These are phyloP conservation scores for Bombus waltoni DNA, from an alignment of 1,140 invertebrate species.

Conservation along the genomic window DNA sequence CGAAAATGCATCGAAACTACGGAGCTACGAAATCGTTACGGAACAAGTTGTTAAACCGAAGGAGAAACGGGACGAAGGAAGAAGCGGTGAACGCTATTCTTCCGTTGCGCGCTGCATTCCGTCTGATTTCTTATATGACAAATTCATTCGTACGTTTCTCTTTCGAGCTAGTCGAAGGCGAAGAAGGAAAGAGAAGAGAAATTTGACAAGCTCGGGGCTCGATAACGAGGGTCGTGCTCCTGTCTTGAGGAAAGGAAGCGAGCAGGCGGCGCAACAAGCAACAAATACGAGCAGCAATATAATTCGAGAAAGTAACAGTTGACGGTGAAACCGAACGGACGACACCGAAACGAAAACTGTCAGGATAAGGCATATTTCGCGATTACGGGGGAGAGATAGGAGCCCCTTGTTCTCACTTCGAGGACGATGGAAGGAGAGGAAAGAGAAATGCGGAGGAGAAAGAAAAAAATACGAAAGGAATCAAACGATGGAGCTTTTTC, in stretches of 20 bases:
- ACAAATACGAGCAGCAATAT: neutral
- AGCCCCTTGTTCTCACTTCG: constrained; percentile 28
- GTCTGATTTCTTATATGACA: constrained; percentile 59
- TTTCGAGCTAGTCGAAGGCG: constrained; percentile 27
- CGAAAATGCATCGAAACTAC: constrained; percentile 17
- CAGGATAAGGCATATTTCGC: neutral
- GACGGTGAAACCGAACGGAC: neutral
- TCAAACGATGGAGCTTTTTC: constrained; percentile 57
- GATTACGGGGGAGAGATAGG: neutral
- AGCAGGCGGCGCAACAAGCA: neutral
- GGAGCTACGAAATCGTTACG: neutral
- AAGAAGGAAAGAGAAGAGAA: constrained; percentile 4
- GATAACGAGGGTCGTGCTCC: constrained; percentile 8
- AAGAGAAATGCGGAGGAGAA: constrained; percentile 4
- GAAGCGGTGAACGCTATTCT: constrained; percentile 30
- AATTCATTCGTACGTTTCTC: constrained; percentile 54
- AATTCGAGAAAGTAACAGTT: neutral
- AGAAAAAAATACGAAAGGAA: constrained; percentile 12
- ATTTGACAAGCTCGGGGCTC: neutral
- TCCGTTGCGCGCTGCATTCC: constrained; percentile 37
- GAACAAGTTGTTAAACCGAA: neutral
- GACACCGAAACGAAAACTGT: neutral
- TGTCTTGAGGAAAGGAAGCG: neutral
- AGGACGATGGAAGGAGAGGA: constrained; percentile 14
- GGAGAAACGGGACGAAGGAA: neutral